These are phyloP conservation scores for Onychomys arenicola DNA, from an alignment of 2,797 vertebrate genomes.

Conservation along the genomic window DNA sequence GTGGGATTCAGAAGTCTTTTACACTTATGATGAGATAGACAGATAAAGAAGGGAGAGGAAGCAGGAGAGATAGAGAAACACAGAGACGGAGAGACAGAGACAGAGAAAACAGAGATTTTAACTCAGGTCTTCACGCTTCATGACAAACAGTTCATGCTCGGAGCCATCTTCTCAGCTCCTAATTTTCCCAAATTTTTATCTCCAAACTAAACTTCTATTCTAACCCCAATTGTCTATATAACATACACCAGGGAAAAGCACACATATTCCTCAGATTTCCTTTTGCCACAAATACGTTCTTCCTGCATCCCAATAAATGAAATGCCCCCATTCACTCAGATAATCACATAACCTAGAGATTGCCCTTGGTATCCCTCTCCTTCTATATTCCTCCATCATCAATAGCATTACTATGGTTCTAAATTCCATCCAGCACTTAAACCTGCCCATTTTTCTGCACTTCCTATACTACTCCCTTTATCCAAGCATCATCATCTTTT, in stretches of 20 bases:
- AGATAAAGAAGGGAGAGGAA: neutral
- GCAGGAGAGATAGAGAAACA: neutral
- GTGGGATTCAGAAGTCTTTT: neutral
- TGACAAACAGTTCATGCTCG: neutral
- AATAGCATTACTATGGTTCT: neutral
- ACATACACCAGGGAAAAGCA: neutral
- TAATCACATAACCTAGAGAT: neutral
- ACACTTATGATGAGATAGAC: neutral
- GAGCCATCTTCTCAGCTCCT: neutral
- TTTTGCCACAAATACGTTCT: neutral
- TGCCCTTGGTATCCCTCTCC: neutral
- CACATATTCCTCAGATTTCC: neutral
- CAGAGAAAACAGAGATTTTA: neutral
- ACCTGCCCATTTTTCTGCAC: rapidly evolving
- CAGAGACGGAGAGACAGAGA: neutral
- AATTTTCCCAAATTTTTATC: neutral
- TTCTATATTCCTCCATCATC: neutral
- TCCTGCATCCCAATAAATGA: neutral
- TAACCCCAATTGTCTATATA: neutral
- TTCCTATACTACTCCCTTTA: neutral
- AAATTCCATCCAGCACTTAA: neutral
- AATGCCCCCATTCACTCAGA: neutral
- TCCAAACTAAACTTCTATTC: neutral
- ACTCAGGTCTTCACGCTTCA: neutral
- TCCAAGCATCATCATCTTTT: neutral